Conservation (phyloP, 92 coral and sea anemone genomes). For the Paragorgia papillata region DNA sequence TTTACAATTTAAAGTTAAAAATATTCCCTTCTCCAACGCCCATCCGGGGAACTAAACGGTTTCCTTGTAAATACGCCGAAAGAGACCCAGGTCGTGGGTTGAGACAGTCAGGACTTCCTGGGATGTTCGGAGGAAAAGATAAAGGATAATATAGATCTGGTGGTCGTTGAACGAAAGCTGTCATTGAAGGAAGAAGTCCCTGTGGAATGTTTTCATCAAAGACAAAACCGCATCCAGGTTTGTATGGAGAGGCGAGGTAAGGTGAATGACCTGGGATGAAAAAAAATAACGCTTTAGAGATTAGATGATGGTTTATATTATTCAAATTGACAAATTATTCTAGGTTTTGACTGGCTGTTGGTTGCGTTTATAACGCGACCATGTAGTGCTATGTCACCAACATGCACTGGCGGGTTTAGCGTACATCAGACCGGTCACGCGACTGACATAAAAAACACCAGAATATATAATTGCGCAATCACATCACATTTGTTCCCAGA, state of each 20-base stretch:
- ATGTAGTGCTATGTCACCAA: too few species aligned
- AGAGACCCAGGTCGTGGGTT: conserved; percentile 33
- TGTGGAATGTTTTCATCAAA: conserved; percentile 41
- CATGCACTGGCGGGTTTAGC: too few species aligned
- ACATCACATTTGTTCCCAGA: too few species aligned
- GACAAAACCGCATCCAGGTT: conserved; percentile 38
- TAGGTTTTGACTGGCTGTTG: too few species aligned
- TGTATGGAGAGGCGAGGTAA: conserved; percentile 29
- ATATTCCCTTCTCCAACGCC: conserved; percentile 23
- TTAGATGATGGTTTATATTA: too few species aligned
- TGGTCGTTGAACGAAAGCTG: conserved; percentile 37
- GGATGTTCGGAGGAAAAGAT: conserved; percentile 14
- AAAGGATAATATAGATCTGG: conserved; percentile 32
- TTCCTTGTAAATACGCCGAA: conserved; percentile 29
- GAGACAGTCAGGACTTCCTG: conserved; percentile 33
- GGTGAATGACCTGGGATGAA: conserved; percentile 28
- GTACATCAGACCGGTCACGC: too few species aligned
- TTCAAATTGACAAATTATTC: too few species aligned
- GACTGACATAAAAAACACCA: too few species aligned
- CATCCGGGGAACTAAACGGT: conserved; percentile 40
- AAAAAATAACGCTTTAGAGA: neutral
- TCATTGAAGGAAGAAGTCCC: conserved; percentile 20
- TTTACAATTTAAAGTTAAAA: conserved; percentile 35
- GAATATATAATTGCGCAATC: too few species aligned
- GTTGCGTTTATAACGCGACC: too few species aligned